phyloP scores from a whole-genome alignment of 2,888 invertebrate species.

The Nycteola revayana region DNA sequence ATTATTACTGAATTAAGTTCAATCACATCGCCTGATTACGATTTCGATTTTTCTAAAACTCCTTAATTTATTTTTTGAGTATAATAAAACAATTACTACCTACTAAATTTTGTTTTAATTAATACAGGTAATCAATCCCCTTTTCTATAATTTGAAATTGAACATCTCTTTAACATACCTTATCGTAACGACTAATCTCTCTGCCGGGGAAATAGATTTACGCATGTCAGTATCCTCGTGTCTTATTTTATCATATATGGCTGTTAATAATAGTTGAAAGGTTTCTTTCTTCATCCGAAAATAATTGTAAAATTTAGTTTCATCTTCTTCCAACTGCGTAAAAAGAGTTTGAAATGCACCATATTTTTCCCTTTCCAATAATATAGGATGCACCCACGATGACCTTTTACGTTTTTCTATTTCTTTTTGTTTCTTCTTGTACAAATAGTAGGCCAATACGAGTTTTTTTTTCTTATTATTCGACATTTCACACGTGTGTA shows the following conservation, averaged over 20 bases:
- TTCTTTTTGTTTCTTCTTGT: constrained; percentile 31
- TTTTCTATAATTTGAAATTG: neutral
- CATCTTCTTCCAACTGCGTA: constrained; percentile 30
- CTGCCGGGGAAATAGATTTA: constrained; percentile 28
- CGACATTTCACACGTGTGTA: constrained; percentile 15
- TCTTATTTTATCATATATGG: constrained; percentile 24
- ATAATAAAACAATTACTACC: neutral
- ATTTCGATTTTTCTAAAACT: neutral
- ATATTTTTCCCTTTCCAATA: constrained; percentile 34
- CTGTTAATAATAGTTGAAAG: constrained; percentile 25
- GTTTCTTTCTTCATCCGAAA: constrained; percentile 28
- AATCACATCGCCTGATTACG: neutral
- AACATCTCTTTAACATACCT: constrained; percentile 7
- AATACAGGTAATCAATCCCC: neutral
- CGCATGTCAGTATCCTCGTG: constrained; percentile 29
- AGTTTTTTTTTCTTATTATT: constrained; percentile 13
- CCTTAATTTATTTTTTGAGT: neutral
- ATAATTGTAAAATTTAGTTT: constrained; percentile 30
- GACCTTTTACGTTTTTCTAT: constrained; percentile 32
- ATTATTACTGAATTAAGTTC: neutral
- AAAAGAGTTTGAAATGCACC: constrained; percentile 26
- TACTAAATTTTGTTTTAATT: neutral
- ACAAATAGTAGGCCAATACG: constrained; percentile 24
- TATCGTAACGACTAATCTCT: constrained; percentile 26
- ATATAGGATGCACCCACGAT: constrained; percentile 34